phyloP scores from a whole-genome alignment of 2,888 invertebrate species.

The Heliconius aoede region DNA sequence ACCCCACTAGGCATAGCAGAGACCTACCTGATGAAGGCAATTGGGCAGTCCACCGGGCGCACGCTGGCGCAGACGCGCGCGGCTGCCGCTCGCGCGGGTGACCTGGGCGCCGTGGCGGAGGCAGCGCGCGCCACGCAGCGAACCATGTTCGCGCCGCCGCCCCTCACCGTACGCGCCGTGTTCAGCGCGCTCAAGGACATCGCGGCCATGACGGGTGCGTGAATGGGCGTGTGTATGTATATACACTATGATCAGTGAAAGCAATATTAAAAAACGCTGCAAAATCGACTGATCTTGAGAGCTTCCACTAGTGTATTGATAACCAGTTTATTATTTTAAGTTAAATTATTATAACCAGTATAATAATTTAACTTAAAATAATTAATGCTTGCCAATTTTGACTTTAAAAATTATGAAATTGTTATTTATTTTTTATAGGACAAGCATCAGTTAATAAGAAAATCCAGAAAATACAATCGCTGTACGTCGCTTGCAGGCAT shows the following conservation, averaged over 20 bases:
- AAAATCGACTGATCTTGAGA: too few species aligned
- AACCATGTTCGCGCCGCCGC: slow-evolving; percentile 93
- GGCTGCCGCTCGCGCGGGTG: slow-evolving; percentile 86
- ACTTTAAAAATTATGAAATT: too few species aligned
- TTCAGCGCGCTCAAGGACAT: slow-evolving; percentile 93
- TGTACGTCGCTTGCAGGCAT: slow-evolving; percentile 95
- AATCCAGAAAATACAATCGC: slow-evolving; percentile 93
- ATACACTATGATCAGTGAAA: too few species aligned
- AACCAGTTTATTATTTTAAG: too few species aligned
- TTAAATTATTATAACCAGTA: too few species aligned
- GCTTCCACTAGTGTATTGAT: too few species aligned
- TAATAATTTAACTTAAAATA: too few species aligned
- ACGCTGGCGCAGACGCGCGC: slow-evolving; percentile 92
- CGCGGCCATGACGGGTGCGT: slow-evolving; percentile 90
- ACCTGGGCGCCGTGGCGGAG: slow-evolving; percentile 96
- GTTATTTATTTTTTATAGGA: slow-evolving; percentile 63
- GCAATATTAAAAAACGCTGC: too few species aligned
- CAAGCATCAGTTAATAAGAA: slow-evolving; percentile 89
- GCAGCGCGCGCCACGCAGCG: slow-evolving; percentile 92
- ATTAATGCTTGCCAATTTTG: too few species aligned
- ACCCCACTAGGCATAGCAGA: slow-evolving; percentile 93
- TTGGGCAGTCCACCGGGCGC: slow-evolving; percentile 94
- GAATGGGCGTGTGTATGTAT: too few species aligned
- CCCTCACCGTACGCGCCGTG: slow-evolving; percentile 89
- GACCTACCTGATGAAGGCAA: slow-evolving; percentile 95